phyloP scores from a whole-genome alignment of 2,888 invertebrate species.

The Agrotis ipsilon region DNA sequence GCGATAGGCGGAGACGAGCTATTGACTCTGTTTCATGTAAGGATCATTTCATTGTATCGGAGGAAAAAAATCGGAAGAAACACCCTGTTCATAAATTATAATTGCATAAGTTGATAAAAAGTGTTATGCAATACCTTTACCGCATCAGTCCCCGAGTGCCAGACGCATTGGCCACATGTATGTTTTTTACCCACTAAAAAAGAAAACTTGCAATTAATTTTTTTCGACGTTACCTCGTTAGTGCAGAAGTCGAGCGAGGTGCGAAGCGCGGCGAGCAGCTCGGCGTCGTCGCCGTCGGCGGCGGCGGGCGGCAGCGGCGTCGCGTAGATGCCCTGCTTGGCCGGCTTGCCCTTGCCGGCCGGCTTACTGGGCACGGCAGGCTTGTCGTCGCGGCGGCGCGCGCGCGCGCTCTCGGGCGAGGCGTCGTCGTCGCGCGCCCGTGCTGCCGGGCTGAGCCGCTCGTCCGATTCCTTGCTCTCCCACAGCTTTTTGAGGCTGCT shows the following conservation, averaged over 20 bases:
- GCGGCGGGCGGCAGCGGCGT: slow-evolving; percentile 91
- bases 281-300: slow-evolving; percentile 78
- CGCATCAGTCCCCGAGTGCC: too few species aligned
- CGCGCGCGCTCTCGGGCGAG: slow-evolving; percentile 50
- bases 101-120: too few species aligned
- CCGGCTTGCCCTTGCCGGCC: slow-evolving; percentile 92
- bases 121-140: too few species aligned
- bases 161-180: too few species aligned
- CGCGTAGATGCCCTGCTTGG: slow-evolving; percentile 93
- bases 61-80: too few species aligned
- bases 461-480: slow-evolving; percentile 95
- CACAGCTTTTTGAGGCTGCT: slow-evolving; percentile 97
- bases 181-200: too few species aligned
- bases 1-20: too few species aligned
- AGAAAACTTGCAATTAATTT: too few species aligned
- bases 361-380: slow-evolving; percentile 93
- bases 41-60: too few species aligned
- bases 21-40: too few species aligned
- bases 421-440: slow-evolving; percentile 78
- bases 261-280: slow-evolving; percentile 89
- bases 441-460: slow-evolving; percentile 93
- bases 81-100: too few species aligned
- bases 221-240: slow-evolving; percentile 78
- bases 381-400: slow-evolving; percentile 73
- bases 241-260: slow-evolving; percentile 92